Base-by-base conservation (phyloP, 2,113 vertebrate species). In the Indicator indicator region DNA sequence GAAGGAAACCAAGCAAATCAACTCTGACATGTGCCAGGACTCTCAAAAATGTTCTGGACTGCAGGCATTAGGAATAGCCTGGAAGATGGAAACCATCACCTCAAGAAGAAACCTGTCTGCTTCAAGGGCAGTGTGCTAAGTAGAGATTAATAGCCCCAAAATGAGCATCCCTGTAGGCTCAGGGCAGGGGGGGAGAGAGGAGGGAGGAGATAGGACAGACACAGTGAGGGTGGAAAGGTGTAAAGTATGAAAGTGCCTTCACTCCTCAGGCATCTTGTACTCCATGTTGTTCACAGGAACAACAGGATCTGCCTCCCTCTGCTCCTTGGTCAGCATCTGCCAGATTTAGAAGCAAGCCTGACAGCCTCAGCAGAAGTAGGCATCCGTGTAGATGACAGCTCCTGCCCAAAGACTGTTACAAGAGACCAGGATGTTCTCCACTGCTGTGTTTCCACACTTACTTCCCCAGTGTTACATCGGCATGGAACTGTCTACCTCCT, bases 401-500 rank as follows among this genome's bases (percentile, higher is more conserved):
- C 56, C 23, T 73, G 21, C 17, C 58, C 50, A 46, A 60, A 50
- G 54, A 11, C 11, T 28, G 3, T 21, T 80, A 28, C 16, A 89
- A 55, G 44, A 83, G 52, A 79, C 27, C 21, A 54, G 23, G 58
- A 21, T 30, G 28, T 28, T 68, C 69, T 12, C 8, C 6, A 11
- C 11, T 59, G 18, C 38, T 87, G 38, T 12, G 48, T 88, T 77
- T 91, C 83, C 46, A 11, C 56, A n/a, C 80, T 86, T 88, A 46
- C n/a, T 74, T 81, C 76, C 19, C 63, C 58, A 72, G 6, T 16
- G 28, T 71, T 85, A 12, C 58, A 83, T 91, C 54, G 64, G 89
- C 56, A 82, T 68, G 78, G 82, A 86, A 86, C 85, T 50, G 89
- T 74, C 55, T 48, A 83, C 63, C 93, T 74, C 69, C 63, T 83